These are phyloP conservation scores for Heliconius hewitsoni DNA, from an alignment of 1,140 invertebrate genomes.

Conservation along the genomic window DNA sequence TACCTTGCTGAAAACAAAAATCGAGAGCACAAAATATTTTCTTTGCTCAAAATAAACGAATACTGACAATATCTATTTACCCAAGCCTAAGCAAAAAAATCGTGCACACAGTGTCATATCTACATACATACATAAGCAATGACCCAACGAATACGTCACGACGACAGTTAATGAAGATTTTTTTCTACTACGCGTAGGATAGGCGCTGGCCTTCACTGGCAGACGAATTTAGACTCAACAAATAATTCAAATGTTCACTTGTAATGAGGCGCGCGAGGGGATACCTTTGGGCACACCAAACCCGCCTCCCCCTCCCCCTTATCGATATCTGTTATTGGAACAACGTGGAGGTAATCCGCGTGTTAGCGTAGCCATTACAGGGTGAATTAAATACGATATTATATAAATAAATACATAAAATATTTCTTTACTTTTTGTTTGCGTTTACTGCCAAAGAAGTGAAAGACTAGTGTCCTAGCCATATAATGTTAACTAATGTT, in stretches of 20 bases:
- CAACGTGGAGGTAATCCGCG: too few relatives aligned
- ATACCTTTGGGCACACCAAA: background rate
- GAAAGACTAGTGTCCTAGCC: too few relatives aligned
- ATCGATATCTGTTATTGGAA: background rate
- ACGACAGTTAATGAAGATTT: constrained; percentile 67
- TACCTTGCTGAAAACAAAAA: too few relatives aligned
- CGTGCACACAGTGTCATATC: background rate
- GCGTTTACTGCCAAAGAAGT: too few relatives aligned
- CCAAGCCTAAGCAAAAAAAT: background rate
- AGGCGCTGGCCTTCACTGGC: constrained; percentile 55
- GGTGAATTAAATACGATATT: too few relatives aligned
- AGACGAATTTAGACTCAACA: constrained; percentile 58
- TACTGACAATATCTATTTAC: background rate
- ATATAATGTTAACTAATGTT: too few relatives aligned
- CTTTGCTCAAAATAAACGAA: background rate
- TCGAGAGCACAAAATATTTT: background rate
- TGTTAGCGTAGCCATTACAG: too few relatives aligned
- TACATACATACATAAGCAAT: background rate
- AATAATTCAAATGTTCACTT: constrained; percentile 31
- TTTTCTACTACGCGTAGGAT: constrained; percentile 64
- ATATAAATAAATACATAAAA: too few relatives aligned
- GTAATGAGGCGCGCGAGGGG: constrained; percentile 52
- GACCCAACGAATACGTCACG: constrained; percentile 40
- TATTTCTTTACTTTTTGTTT: too few relatives aligned
- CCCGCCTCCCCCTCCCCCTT: background rate